Evolutionary conservation across 2,888 invertebrate species (phyloP), one percentile per base, ranked within the genome.

Genomic region (Eupeodes luniger): DNA sequence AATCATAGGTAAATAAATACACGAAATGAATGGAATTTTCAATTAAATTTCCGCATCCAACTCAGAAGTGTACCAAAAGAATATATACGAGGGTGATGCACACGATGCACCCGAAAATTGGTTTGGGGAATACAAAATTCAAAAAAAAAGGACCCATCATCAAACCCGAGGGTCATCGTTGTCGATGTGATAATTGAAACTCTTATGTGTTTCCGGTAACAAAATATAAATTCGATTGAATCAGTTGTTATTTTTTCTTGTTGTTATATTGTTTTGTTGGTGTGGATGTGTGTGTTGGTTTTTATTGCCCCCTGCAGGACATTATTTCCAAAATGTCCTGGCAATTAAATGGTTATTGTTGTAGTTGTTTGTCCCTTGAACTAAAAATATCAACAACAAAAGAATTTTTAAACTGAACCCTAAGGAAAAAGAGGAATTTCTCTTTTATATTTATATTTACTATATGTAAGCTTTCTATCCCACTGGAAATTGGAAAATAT

Each of bases 181-280:
- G 66, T 66, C 79, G 70, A 80, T 72, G 70, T 78, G 86, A 79
- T 80, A 83, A 83, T 87, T 86, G 83, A 80, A 87, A 83, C 72
- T 47, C 75, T 67, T 57, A 44, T 70, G 14, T 7, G 51, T 70
- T 70, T 70, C 70, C 70, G 70, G 70, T 36, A 76, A 49, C 49
- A 61, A 40, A 19, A 59, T 79, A 77, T 57, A 27, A 66, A 55
- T 77, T 77, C 76, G 64, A 85, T 77, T 76, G 61, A 67, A 59
- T 55, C 19, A 14, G 55, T 53, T 70, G 34, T 70, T 70, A 5
- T 70, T 16, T 57, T 59, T 64, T 36, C 2, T 47, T 14, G 53
- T 75, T 16, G n/a, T 51, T 12, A 10, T 53, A 19, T 72, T 72
- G 36, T 6, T 59, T 11, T 70, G 19, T 14, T 0, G 10, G 12